Percentiles rank a stretch among this genome's conserved stretches.
These are phyloP conservation scores for Nyctibius bracteatus DNA, from an alignment of 2,113 vertebrate genomes.

Conservation along the genomic window DNA sequence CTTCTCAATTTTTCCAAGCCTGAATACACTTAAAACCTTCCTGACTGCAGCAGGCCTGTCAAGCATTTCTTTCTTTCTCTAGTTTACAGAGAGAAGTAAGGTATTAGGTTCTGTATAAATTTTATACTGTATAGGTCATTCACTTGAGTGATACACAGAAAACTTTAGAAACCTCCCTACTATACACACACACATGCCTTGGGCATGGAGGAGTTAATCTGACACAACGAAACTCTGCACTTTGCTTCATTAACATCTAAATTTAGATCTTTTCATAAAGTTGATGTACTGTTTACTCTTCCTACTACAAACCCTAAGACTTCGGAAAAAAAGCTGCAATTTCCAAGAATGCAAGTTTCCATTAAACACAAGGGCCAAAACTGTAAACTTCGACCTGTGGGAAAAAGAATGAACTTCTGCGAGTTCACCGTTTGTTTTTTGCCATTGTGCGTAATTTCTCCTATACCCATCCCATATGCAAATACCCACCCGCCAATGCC, in stretches of 20 bases:
- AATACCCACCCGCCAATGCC: background rate
- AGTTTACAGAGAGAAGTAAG: background rate
- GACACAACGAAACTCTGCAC: background rate
- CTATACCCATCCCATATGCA: background rate
- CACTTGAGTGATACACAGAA: background rate
- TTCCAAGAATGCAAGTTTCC: slow-evolving; percentile 75
- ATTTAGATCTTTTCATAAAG: slow-evolving; percentile 48
- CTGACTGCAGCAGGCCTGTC: background rate
- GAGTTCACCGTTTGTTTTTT: background rate
- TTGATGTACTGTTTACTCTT: slow-evolving; percentile 46
- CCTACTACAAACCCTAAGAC: background rate
- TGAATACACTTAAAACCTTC: background rate
- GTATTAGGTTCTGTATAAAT: background rate
- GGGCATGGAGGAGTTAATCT: background rate
- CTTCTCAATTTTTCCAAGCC: slow-evolving; percentile 29
- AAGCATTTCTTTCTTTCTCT: background rate
- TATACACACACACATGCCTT: background rate
- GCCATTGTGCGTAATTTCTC: background rate
- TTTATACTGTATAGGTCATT: background rate
- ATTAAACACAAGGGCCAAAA: slow-evolving; percentile 53
- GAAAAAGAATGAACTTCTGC: background rate
- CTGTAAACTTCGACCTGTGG: slow-evolving; percentile 5
- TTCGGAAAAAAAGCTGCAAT: slow-evolving; percentile 18
- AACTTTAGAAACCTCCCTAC: background rate
- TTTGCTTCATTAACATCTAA: slow-evolving; percentile 55